Evolutionary conservation across 2,888 invertebrate genomes (phyloP), one percentile per base, ranked within the genome.

Genomic region (Lasioglossum morio): DNA sequence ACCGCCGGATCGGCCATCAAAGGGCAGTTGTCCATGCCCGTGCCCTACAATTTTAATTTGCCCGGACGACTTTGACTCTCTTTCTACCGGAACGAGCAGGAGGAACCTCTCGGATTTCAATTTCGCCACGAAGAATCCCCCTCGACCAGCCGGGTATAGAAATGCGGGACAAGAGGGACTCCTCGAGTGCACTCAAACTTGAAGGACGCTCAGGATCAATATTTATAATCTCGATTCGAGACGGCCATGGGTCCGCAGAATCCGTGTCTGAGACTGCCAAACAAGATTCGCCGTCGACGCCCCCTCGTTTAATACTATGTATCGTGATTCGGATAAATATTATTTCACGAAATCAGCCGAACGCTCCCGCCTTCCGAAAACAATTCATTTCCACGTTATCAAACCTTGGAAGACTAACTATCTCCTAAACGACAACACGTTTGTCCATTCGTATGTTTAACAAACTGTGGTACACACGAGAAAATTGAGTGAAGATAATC

Each of bases 221-320:
- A 94, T 94, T 94, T 94, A 94, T 94, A 94, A 94, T 94, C 94
- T 93, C 93, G 92, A 94, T 93, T 93, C 92, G 89, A 87, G 92
- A 93, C 92, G 91, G 87, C 91, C 92, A 91, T 90, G 92, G 90
- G 90, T 89, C 89, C 84, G 82, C 90, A 89, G 86, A 80, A 90
- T 91, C 90, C 90, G 91, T 91, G 91, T 88, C 90, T 89, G 80
- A 84, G 86, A 82, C 88, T 88, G 81, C 88, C 90, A 90, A 92
- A 90, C 91, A 90, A 91, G 86, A 89, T 69, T 75, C 85, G 60
- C 70, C 76, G 63, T 69, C 48, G 72, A 27, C 30, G 60, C 46
- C 46, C 40, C 48, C 34, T 40, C 16, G 34, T 70, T 87, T 60
- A 77, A 79, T 78, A 34, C 57, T 69, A 40, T 53, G 37, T 72